Base-by-base conservation (phyloP, 2,113 vertebrate genomes). In the Leptobrachium leishanense region DNA sequence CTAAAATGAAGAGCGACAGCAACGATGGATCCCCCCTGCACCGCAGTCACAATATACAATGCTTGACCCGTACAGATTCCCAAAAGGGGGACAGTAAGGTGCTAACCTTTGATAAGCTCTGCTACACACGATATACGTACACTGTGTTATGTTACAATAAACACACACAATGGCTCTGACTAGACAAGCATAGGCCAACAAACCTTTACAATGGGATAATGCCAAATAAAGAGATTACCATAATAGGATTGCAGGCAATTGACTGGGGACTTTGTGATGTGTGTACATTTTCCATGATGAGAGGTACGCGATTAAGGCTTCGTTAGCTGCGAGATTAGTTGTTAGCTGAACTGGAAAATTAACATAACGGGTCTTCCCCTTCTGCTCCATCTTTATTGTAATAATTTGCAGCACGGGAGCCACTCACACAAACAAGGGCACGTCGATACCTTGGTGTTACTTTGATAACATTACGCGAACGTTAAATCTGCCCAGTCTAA, bases 221-320 rank as follows among this genome's bases (percentile, higher is more conserved):
- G 75, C 54, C 75, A 77, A 62, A 77, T 70, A 77, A 77, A 77
- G 66, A 77, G 75, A 70, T 76, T 76, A 68, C 40, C 53, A 20
- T 70, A 77, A 77, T 62, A 70, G 65, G 75, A 77, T 77, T 69
- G 75, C 41, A 68, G 40, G 43, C 66, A 77, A 41, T 53, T 70
- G 54, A 62, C 43, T 69, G 44, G 13, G 54, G 7, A 54, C 41
- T 68, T 10, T 40, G 43, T 59, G 54, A 69, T 62, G 54, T 6
- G 13, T 64, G 6, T 62, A 57, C 62, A 5, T 2, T 13, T 59
- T 59, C 41, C 20, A 57, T 62, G n/a, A 62, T 39, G 13, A 43
- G 9, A 68, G 50, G 43, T 66, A 13, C 13, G 43, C 55, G 65
- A 53, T 76, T 67, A 31, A 50, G 63, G 75, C 50, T 59, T 54